Evolutionary conservation across 2,888 invertebrate species (phyloP), one percentile per base, ranked within the genome.

Genomic region (Spicauda simplicius): DNA sequence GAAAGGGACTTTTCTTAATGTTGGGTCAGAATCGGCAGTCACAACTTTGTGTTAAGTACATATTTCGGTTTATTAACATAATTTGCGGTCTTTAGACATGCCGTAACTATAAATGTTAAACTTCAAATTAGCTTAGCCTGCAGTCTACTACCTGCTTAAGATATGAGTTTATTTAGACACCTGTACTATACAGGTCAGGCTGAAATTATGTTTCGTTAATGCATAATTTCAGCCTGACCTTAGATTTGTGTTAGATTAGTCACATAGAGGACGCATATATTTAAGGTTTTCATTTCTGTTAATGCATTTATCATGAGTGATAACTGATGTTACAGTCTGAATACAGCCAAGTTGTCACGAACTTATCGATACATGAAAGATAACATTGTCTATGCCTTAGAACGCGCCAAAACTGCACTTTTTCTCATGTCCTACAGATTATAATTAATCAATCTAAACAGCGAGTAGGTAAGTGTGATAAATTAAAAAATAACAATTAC

Each of bases 231-330:
- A 65, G 54, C 14, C 12, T 65, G 65, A 59, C 65, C 58, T 65
- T 52, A 62, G 18, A 54, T 59, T 58, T 70, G 56, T 68, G 69
- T 73, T 75, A 73, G 73, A 77, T 72, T 73, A 76, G 74, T 72
- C 76, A 74, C 60, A 72, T 65, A 80, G 73, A 87, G 85, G 85
- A 74, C 83, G 74, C 61, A 48, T 69, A 25, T 85, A 77, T 87
- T 87, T 86, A 80, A 73, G 69, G 71, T 76, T 77, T 74, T 73
- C 80, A 83, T 85, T 75, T 72, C 56, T 12, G 30, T 19, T 67
- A 53, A 79, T 82, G 77, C 80, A 82, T 75, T 77, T 74, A 75
- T 73, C 73, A 33, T 68, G 68, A 70, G 65, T 70, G 74, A 74
- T 68, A 71, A 71, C 69, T 70, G 20, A 69, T 62, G 58, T 72